These are phyloP conservation scores for Oreocharis arfaki DNA, from an alignment of 2,113 vertebrate species.

Conservation along the genomic window DNA sequence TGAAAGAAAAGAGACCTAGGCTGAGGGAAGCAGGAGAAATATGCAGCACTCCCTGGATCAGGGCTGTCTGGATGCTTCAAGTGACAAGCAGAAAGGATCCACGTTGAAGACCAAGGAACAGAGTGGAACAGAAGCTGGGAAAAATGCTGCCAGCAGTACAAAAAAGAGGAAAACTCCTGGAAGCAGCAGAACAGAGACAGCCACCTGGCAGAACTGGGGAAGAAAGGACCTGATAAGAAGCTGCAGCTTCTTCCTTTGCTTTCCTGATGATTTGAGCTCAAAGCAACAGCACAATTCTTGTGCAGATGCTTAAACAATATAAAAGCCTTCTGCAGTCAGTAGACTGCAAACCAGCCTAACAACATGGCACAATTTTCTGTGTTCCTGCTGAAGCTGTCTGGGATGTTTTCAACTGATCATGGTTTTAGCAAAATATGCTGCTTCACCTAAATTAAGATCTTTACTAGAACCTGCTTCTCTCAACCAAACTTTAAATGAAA, in stretches of 20 bases:
- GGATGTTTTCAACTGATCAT: neutral
- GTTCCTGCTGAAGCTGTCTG: neutral
- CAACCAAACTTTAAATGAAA: neutral
- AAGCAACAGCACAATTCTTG: neutral
- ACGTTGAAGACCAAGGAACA: accelerated
- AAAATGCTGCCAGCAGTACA: neutral
- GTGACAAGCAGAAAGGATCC: neutral
- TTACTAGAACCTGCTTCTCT: neutral
- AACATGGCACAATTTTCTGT: neutral
- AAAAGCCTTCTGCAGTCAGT: slow-evolving; percentile 18
- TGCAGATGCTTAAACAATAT: neutral
- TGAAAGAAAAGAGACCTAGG: neutral
- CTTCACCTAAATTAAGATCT: neutral
- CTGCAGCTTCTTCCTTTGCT: slow-evolving; percentile 12
- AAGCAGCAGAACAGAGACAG: slow-evolving; percentile 4
- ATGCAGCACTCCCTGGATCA: accelerated
- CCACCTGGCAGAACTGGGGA: neutral
- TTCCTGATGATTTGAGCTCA: neutral
- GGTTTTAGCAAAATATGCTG: neutral
- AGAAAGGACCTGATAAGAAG: slow-evolving; percentile 32
- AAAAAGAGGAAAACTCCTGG: neutral
- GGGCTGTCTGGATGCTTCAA: neutral
- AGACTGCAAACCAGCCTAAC: slow-evolving; percentile 4
- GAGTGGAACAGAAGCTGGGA: neutral
- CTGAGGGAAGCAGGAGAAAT: neutral